phyloP scores from a whole-genome alignment of 2,113 vertebrate genomes.

The Eudyptes chrysolophus region DNA sequence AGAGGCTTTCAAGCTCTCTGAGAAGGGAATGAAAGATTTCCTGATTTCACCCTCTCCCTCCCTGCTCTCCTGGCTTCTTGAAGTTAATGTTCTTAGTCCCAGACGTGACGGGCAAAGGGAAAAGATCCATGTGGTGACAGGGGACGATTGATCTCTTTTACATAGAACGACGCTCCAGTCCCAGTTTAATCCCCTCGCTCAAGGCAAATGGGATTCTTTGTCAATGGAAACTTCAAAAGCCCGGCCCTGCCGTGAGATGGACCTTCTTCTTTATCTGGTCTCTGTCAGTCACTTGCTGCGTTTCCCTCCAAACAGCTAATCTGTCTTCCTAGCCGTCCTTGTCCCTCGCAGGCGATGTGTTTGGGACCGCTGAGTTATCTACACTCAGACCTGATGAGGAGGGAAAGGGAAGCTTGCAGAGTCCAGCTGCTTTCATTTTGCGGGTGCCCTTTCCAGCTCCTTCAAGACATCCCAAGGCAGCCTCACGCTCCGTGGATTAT shows the following conservation, averaged over 20 bases:
- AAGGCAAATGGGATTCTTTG: conserved; percentile 74
- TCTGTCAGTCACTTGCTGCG: conserved; percentile 42
- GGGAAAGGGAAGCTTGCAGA: not conserved
- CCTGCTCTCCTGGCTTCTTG: conserved; percentile 56
- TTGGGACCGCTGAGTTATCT: conserved; percentile 33
- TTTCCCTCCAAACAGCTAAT: conserved; percentile 68
- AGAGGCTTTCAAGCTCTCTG: conserved; percentile 63
- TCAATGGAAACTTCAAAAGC: conserved; percentile 72
- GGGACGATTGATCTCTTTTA: conserved; percentile 67
- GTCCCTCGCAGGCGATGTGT: not conserved
- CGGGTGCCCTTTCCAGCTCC: not conserved
- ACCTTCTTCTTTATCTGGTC: conserved; percentile 66
- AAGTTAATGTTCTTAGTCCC: conserved; percentile 69
- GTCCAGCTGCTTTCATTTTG: not conserved
- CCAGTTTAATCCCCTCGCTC: conserved; percentile 67
- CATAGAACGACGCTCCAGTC: conserved; percentile 52
- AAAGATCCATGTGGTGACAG: conserved; percentile 62
- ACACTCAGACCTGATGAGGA: not conserved
- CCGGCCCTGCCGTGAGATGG: conserved; percentile 28
- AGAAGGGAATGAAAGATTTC: conserved; percentile 64
- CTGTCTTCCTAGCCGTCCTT: conserved; percentile 26
- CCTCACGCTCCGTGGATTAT: not conserved
- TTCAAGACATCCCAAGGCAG: not conserved
- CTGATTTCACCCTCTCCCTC: conserved; percentile 46
- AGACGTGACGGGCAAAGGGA: conserved; percentile 45